These are phyloP conservation scores for Hippocampus kuda DNA, from an alignment of 2,797 vertebrate genomes.

Conservation along the genomic window DNA sequence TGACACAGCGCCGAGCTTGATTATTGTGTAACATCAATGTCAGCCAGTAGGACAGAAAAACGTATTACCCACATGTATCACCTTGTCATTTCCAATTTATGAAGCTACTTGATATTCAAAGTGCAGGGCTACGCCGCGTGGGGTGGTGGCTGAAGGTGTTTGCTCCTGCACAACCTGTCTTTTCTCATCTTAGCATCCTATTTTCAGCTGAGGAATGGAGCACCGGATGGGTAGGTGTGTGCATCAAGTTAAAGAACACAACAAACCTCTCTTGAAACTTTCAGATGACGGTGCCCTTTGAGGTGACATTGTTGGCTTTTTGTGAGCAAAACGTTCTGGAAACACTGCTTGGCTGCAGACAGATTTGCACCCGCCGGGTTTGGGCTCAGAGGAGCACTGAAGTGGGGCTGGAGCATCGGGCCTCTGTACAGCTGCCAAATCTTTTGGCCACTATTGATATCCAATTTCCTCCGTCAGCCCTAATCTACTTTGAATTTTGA, in stretches of 20 bases:
- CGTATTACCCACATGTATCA: slow-evolving; percentile 54
- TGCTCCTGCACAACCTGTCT: background rate
- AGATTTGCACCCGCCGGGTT: slow-evolving; percentile 21
- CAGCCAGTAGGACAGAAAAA: slow-evolving; percentile 37
- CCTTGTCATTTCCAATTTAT: slow-evolving; percentile 54
- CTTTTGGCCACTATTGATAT: slow-evolving; percentile 58
- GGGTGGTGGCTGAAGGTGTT: background rate
- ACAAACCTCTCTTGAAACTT: slow-evolving; percentile 18
- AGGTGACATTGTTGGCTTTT: slow-evolving; percentile 4
- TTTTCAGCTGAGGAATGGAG: background rate
- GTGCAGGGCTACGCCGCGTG: slow-evolving; percentile 13
- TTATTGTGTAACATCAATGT: slow-evolving; percentile 41
- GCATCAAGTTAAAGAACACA: slow-evolving; percentile 9
- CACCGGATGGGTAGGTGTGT: slow-evolving; percentile 10
- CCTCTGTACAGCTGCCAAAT: slow-evolving; percentile 50
- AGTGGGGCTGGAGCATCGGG: slow-evolving; percentile 32
- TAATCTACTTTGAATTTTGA: slow-evolving; percentile 61
- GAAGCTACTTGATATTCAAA: slow-evolving; percentile 40
- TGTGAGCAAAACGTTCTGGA: slow-evolving; percentile 7
- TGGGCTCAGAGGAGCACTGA: slow-evolving; percentile 27
- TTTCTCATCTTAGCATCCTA: background rate
- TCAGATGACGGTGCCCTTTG: slow-evolving; percentile 8
- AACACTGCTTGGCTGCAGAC: slow-evolving; percentile 8
- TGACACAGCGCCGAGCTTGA: slow-evolving; percentile 17
- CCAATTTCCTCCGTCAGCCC: slow-evolving; percentile 53